Conservation (phyloP, 2,797 vertebrate species). For the Poecile montanus region DNA sequence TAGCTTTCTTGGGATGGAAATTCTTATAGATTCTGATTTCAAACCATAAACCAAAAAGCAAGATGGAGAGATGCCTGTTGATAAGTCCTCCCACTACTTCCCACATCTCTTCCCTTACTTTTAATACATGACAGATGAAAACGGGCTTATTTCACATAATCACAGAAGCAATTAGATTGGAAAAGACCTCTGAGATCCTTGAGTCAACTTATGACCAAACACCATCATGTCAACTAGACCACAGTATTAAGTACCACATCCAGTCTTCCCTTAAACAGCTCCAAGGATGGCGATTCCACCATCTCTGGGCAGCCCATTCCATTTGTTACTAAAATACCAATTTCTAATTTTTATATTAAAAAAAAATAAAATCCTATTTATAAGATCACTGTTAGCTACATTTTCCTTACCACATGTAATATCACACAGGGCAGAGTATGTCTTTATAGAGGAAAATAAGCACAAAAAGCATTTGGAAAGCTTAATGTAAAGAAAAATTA, state of each 20-base stretch:
- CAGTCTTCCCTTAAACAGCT: neutral
- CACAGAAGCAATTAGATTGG: neutral
- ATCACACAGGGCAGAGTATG: neutral
- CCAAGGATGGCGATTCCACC: neutral
- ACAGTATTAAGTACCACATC: too few species aligned
- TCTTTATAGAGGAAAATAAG: neutral
- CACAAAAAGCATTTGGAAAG: neutral
- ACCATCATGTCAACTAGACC: neutral
- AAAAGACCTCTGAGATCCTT: neutral
- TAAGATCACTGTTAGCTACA: neutral
- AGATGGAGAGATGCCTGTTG: neutral
- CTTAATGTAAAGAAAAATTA: neutral
- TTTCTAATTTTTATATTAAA: neutral
- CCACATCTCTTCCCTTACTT: neutral
- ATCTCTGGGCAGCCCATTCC: neutral
- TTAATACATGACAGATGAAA: neutral
- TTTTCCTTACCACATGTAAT: neutral
- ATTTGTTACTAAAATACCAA: neutral
- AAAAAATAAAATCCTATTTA: neutral
- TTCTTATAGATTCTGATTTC: neutral
- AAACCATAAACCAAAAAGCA: neutral
- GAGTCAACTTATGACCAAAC: neutral
- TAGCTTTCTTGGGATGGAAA: neutral
- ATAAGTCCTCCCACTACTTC: neutral
- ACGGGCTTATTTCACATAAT: neutral